Percentiles rank a stretch among this genome's conserved stretches.
Evolutionary conservation across 2,888 invertebrate genomes (phyloP).

Genomic region (Bombylius discolor): DNA sequence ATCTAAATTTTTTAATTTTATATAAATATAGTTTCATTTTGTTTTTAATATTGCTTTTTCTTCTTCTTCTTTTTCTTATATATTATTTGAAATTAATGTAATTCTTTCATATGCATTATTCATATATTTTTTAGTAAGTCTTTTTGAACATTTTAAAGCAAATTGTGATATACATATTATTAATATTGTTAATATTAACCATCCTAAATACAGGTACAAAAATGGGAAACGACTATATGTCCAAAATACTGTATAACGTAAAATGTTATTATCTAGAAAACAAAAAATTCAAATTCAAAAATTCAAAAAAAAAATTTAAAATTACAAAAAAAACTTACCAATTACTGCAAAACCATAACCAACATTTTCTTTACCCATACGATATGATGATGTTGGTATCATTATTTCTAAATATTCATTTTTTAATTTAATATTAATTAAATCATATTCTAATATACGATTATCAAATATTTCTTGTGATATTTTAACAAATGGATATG

Average conservation of each 20-base stretch:
- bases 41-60: neutral
- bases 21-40: no score
- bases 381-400: slow-evolving; percentile 89
- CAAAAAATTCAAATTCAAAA: neutral
- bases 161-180: slow-evolving; percentile 16
- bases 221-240: slow-evolving; percentile 29
- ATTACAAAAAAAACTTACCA: slow-evolving; percentile 39
- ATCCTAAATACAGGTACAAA: slow-evolving; percentile 27
- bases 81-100: neutral
- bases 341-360: slow-evolving; percentile 76
- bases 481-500: slow-evolving; percentile 29
- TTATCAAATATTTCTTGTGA: slow-evolving; percentile 26
- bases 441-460: slow-evolving; percentile 26
- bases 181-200: slow-evolving; percentile 25
- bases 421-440: slow-evolving; percentile 22
- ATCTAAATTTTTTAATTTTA: no score
- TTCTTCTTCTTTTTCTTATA: neutral
- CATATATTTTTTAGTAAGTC: neutral
- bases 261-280: slow-evolving; percentile 16
- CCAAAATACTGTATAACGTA: slow-evolving; percentile 33
- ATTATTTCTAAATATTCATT: slow-evolving; percentile 57
- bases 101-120: neutral
- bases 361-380: slow-evolving; percentile 82
- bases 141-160: neutral
- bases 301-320: neutral